These are phyloP conservation scores for Lichenostomus cassidix DNA, from an alignment of 2,113 vertebrate species.

Conservation along the genomic window DNA sequence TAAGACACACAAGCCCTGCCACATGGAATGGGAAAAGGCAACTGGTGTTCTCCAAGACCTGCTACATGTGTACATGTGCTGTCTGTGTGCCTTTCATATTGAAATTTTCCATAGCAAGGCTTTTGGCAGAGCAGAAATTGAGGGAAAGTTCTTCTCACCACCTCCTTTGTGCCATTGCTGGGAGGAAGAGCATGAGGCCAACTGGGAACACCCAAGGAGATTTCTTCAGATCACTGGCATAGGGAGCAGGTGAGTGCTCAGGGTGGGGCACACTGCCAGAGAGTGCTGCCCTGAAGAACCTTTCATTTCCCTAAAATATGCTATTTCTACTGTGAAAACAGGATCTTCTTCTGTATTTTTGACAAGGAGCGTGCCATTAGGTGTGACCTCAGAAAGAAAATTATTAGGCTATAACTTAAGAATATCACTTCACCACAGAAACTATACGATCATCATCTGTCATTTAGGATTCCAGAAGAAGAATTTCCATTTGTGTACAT, in stretches of 20 bases:
- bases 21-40: background rate
- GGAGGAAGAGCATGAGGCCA: background rate
- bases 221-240: rapidly evolving
- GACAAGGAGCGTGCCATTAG: background rate
- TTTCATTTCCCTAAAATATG: background rate
- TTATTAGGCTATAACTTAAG: background rate
- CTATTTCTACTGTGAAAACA: background rate
- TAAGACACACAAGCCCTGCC: background rate
- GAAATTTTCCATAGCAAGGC: background rate
- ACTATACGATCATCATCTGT: background rate
- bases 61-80: background rate
- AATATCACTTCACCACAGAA: background rate
- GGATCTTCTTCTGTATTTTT: background rate
- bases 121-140: background rate
- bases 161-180: background rate
- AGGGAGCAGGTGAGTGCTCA: background rate
- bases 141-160: background rate
- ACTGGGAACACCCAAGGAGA: background rate
- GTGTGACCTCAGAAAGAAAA: background rate
- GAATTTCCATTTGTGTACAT: background rate
- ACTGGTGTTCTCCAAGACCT: background rate
- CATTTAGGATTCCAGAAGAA: background rate
- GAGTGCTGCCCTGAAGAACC: background rate
- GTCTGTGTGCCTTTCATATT: background rate
- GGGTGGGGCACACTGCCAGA: background rate